Base-by-base conservation (phyloP, 1,140 invertebrate genomes). In the Helicoverpa armigera region DNA sequence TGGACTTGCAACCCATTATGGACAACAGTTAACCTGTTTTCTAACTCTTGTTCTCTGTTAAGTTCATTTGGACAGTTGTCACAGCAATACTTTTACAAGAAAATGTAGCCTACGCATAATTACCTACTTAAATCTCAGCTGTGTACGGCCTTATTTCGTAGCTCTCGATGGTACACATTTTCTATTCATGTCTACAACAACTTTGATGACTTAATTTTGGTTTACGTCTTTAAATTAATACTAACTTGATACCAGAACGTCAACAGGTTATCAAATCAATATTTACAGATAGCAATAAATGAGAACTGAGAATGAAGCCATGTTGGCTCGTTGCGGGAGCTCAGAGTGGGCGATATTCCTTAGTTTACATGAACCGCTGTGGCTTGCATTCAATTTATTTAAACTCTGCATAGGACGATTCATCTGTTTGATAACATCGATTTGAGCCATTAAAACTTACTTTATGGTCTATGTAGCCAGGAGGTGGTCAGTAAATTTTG, bases 361-460 rank as follows among this genome's bases (percentile, higher is more conserved):
- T 85, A 85, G 73, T 86, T 84, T 87, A 79, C 82, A 83, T 82
- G 78, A 85, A 80, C 63, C 60, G 67, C 53, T 85, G 56, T 77
- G 50, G 54, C 78, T 83, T 87, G 83, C 82, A 86, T 83, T 84
- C 65, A 70, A 86, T 88, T 87, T 87, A 88, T 87, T 84, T 86
- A 35, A 69, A 54, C 76, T 78, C 69, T 67, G 56, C 79, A 76
- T 82, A 67, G 31, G 78, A 82, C 83, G 83, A 90, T 89, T 90
- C 85, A 88, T 89, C 84, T 85, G 82, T 82, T 85, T 88, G 88
- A 89, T 89, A 87, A 75, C 80, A 88, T 88, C 86, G 82, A 88
- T 86, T 89, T 90, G 86, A 83, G 81, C 84, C 83, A 86, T 87
- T 90, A 87, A 87, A 87, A 86, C 80, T 83, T 85, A 86, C 82